Evolutionary conservation across 2,113 vertebrate genomes (phyloP).

Genomic region (Patagioenas fasciata): DNA sequence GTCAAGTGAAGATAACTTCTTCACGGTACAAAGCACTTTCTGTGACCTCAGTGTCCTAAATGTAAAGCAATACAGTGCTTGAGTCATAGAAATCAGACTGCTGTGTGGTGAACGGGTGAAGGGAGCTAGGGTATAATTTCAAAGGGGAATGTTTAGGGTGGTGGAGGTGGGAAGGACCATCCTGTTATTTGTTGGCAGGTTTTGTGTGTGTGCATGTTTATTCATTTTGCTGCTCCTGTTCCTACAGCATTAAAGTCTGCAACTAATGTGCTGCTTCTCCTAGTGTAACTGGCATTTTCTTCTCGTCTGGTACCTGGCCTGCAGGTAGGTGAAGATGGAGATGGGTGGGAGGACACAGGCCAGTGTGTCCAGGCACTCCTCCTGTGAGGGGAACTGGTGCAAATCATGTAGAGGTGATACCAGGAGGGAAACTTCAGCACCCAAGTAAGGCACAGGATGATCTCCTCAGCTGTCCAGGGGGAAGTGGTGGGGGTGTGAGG

Average conservation of each 20-base stretch:
- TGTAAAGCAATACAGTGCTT: conserved; percentile 12
- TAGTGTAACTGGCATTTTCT: fast-evolving
- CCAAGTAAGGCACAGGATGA: neutral
- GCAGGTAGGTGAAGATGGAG: neutral
- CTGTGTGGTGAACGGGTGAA: neutral
- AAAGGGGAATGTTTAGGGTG: neutral
- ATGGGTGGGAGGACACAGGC: neutral
- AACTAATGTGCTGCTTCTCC: neutral
- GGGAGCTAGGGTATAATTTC: neutral
- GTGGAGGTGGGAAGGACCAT: neutral
- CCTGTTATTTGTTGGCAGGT: neutral
- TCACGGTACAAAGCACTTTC: conserved; percentile 51
- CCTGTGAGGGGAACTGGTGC: neutral
- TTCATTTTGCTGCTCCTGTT: neutral
- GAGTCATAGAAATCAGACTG: conserved; percentile 10
- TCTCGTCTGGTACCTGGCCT: neutral
- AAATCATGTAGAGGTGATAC: neutral
- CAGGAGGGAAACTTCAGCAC: neutral
- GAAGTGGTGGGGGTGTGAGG: neutral
- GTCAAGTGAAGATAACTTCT: conserved; percentile 50
- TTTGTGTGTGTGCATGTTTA: neutral
- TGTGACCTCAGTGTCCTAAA: conserved; percentile 37
- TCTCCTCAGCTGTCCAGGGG: neutral
- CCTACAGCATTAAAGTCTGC: neutral
- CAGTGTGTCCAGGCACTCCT: neutral